A percentile compares a stretch with the other conserved stretches of the same genome.
phyloP scores from a whole-genome alignment of 2,888 invertebrate genomes.

The Cryptocephalus primarius region DNA sequence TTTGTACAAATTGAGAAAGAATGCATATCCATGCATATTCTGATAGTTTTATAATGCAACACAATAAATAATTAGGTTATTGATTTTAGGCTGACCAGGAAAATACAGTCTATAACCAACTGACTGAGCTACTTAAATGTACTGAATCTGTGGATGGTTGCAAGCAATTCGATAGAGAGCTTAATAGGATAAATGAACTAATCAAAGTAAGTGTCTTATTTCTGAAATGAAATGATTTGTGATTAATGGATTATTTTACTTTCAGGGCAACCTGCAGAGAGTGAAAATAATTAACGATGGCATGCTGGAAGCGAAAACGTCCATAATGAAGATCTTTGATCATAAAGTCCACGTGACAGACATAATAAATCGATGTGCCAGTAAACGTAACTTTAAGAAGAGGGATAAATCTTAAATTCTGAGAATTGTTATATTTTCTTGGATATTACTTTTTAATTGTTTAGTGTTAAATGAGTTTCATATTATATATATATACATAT shows the following conservation, averaged over 20 bases:
- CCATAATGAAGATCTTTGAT: conserved; percentile 82
- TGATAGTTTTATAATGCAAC: no score
- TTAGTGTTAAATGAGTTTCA: no score
- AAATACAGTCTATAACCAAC: conserved; percentile 36
- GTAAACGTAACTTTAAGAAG: conserved; percentile 87
- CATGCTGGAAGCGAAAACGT: conserved; percentile 76
- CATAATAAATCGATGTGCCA: conserved; percentile 81
- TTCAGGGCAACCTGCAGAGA: conserved; percentile 88
- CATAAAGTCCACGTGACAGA: conserved; percentile 83
- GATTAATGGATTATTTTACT: conserved; percentile 15
- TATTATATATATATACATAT: no score
- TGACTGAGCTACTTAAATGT: conserved; percentile 32
- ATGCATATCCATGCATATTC: no score
- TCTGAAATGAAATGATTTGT: not conserved
- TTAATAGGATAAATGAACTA: conserved; percentile 45
- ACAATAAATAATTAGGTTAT: no score
- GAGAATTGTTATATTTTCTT: no score
- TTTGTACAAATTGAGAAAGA: no score
- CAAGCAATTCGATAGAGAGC: conserved; percentile 29
- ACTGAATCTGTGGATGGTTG: conserved; percentile 33
- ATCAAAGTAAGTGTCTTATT: conserved; percentile 44
- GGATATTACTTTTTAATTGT: no score
- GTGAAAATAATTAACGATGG: conserved; percentile 89
- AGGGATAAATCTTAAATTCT: conserved; percentile 53
- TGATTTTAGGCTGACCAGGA: conserved; percentile 42